phyloP scores from a whole-genome alignment of 2,113 vertebrate genomes.

The Progne subis region DNA sequence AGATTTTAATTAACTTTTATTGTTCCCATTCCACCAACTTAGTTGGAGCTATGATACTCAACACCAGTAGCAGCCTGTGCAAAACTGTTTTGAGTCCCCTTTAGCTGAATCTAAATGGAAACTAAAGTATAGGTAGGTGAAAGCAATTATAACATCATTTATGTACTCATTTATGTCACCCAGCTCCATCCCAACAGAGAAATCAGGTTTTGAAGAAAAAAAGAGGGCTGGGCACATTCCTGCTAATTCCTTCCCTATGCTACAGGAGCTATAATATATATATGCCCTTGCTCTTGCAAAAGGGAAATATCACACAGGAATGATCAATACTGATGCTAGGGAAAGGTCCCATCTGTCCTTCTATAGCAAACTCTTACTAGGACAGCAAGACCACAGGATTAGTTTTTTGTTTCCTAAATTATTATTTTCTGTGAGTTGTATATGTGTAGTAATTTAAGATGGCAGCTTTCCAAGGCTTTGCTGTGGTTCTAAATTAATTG shows the following conservation, averaged over 20 bases:
- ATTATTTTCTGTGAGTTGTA: conserved; percentile 4
- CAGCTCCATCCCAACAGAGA: not conserved
- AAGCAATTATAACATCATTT: not conserved
- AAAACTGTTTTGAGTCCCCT: not conserved
- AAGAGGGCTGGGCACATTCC: not conserved
- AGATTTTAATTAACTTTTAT: not conserved
- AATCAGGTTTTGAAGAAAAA: not conserved
- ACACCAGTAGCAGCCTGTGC: not conserved
- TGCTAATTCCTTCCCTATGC: not conserved
- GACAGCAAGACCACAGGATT: not conserved
- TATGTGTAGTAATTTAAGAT: not conserved
- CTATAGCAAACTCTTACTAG: not conserved
- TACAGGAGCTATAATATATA: not conserved
- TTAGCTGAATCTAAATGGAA: not conserved
- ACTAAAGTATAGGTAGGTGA: not conserved
- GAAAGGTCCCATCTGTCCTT: not conserved
- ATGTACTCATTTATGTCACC: not conserved
- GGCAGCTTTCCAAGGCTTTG: conserved; percentile 34
- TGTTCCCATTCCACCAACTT: not conserved
- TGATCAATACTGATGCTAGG: not conserved
- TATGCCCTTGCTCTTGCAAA: not conserved
- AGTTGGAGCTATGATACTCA: not conserved
- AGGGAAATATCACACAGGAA: not conserved
- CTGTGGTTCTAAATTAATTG: conserved; percentile 46
- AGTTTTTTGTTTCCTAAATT: not conserved